phyloP scores from a whole-genome alignment of 2,888 invertebrate genomes.

The Steromphala cineraria region DNA sequence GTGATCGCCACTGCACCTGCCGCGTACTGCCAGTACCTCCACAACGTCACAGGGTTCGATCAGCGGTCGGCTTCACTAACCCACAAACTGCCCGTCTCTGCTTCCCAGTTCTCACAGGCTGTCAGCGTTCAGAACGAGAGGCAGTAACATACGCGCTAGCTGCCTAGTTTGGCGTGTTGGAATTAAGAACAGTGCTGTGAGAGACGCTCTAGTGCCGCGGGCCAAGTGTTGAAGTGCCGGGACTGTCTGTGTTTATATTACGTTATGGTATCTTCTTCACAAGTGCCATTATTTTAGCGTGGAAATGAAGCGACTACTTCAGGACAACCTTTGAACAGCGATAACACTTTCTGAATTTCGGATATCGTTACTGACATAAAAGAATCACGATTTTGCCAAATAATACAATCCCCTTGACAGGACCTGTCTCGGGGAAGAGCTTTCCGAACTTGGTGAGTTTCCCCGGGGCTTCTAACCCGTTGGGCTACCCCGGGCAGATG shows the following conservation, averaged over 20 bases:
- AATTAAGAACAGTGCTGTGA: too few species aligned
- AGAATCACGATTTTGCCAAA: conserved; percentile 15
- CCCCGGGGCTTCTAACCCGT: background rate
- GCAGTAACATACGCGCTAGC: too few species aligned
- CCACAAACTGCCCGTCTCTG: background rate
- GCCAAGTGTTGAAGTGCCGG: background rate
- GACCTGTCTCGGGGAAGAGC: conserved; percentile 5
- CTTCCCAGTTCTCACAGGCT: background rate
- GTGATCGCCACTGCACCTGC: background rate
- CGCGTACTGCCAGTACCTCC: background rate
- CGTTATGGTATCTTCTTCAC: background rate
- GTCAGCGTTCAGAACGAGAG: too few species aligned
- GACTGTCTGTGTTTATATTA: background rate
- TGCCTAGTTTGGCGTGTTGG: too few species aligned
- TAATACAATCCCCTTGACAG: conserved; percentile 3
- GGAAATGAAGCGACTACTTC: too few species aligned
- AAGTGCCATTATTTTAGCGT: background rate
- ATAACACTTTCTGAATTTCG: background rate
- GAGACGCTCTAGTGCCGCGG: too few species aligned
- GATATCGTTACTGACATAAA: background rate
- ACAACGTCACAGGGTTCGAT: background rate
- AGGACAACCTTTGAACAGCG: background rate
- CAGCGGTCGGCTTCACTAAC: background rate
- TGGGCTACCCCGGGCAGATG: conserved; percentile 1
- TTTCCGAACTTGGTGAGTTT: background rate